Evolutionary conservation across 92 coral and sea anemone genomes (phyloP).

Genomic region (Virgularia gustaviana): DNA sequence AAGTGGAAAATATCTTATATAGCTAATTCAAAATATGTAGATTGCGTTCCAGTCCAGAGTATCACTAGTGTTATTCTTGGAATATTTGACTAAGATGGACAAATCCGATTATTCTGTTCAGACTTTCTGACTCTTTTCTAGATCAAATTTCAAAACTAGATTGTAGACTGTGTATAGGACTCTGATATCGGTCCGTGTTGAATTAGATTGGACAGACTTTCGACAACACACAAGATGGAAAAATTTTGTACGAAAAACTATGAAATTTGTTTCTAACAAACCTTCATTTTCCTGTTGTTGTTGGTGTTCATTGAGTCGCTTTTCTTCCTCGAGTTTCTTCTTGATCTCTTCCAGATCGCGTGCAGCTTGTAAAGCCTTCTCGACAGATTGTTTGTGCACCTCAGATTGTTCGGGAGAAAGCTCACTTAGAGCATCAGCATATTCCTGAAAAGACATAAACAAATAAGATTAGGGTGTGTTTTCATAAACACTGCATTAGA

Average conservation of each 20-base stretch:
- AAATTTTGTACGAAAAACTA: neutral
- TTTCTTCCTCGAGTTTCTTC: slow-evolving; percentile 82
- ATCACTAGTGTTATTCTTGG: too few relatives aligned
- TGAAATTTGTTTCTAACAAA: slow-evolving; percentile 8
- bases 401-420: slow-evolving; percentile 96
- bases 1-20: too few relatives aligned
- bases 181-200: too few relatives aligned
- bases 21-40: too few relatives aligned
- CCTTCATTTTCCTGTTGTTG: slow-evolving; percentile 84
- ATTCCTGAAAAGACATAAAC: slow-evolving; percentile 60
- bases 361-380: slow-evolving; percentile 93
- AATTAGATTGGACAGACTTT: too few relatives aligned
- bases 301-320: slow-evolving; percentile 66
- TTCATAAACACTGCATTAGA: neutral
- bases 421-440: slow-evolving; percentile 88
- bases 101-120: too few relatives aligned
- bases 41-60: too few relatives aligned
- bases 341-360: slow-evolving; percentile 92
- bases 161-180: too few relatives aligned
- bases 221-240: neutral
- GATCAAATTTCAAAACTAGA: too few relatives aligned
- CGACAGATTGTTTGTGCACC: slow-evolving; percentile 91
- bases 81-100: too few relatives aligned
- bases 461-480: neutral
- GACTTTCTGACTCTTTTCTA: too few relatives aligned